Evolutionary conservation across 1,140 invertebrate species (phyloP), one percentile per base, ranked within the genome.

Genomic region (Hormaphis cornu): DNA sequence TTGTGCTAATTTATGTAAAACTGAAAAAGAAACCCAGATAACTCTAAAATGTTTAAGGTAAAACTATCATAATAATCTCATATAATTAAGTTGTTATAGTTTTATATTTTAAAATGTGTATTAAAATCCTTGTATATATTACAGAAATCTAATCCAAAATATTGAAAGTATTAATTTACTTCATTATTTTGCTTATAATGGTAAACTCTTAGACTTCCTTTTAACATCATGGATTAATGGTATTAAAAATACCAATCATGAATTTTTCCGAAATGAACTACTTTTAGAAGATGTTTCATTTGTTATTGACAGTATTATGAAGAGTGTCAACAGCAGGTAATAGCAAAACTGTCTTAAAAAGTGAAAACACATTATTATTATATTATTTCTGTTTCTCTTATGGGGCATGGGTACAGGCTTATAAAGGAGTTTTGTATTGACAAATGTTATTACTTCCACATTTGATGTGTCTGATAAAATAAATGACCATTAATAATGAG

Each of bases 201-300:
- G 3, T 8, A 28, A 44, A 20, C 24, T 66, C 8, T 46, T 66
- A 22, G 35, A 66, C 3, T 48, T 20, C 3, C 30, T 66, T 30
- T 48, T 66, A 30, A 66, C 6, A 30, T 46, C 28, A 22, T 66
- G 59, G 59, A 66, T 66, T 2, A 66, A 48, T 66, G 59, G 42
- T 30, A 48, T 66, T 2, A 66, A 33, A 2, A 66, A 22, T 48
- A 14, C 10, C 0, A 5, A 48, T 46, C 30, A 22, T 22, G 18
- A 50, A 9, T 16, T 66, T 10, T 48, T 46, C 30, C 18, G 28
- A 46, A 66, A 66, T 35, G 12, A 66, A 33, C 48, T 48, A 22
- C 3, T 66, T 46, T 46, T 66, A 48, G 26, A 66, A 20, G 42
- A 66, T 50, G 18, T 48, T 22, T 66, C 59, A 3, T 66, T 46